Conservation (phyloP, 2,888 invertebrate species). For the Cheilosia vulpina region DNA sequence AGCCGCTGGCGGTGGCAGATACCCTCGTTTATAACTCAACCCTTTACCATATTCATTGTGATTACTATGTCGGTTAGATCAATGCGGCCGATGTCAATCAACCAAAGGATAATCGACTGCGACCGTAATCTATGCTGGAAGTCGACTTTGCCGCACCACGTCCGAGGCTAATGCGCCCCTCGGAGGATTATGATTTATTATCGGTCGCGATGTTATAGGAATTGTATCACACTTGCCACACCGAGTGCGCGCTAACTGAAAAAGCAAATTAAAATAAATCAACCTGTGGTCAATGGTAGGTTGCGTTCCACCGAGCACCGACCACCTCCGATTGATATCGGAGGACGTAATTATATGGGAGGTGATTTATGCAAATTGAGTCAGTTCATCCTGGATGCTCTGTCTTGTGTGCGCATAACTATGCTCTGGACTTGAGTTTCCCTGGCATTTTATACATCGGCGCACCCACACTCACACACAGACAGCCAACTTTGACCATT, state of each 20-base stretch:
- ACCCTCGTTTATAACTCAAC: not conserved
- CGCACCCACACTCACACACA: not conserved
- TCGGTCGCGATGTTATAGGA: conserved; percentile 47
- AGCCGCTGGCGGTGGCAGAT: not conserved
- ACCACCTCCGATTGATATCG: conserved; percentile 49
- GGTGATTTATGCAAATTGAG: conserved; percentile 72
- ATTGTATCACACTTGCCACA: conserved; percentile 48
- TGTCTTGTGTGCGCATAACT: conserved; percentile 58
- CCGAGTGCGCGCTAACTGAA: conserved; percentile 18
- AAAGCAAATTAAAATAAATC: conserved; percentile 67
- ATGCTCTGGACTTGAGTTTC: conserved; percentile 47
- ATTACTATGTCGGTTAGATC: conserved; percentile 66
- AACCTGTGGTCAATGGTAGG: conserved; percentile 42
- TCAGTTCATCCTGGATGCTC: conserved; percentile 27
- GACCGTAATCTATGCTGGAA: conserved; percentile 67
- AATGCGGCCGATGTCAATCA: conserved; percentile 73
- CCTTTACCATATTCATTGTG: conserved; percentile 27
- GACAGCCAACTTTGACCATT: conserved; percentile 68
- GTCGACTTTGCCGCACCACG: conserved; percentile 30
- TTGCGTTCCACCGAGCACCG: not conserved
- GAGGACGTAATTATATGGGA: conserved; percentile 65
- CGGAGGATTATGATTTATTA: conserved; percentile 73
- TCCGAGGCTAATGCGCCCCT: conserved; percentile 57
- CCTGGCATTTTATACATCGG: not conserved
- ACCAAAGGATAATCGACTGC: conserved; percentile 70